phyloP scores from a whole-genome alignment of 1,140 invertebrate species.

The Listronotus bonariensis region DNA sequence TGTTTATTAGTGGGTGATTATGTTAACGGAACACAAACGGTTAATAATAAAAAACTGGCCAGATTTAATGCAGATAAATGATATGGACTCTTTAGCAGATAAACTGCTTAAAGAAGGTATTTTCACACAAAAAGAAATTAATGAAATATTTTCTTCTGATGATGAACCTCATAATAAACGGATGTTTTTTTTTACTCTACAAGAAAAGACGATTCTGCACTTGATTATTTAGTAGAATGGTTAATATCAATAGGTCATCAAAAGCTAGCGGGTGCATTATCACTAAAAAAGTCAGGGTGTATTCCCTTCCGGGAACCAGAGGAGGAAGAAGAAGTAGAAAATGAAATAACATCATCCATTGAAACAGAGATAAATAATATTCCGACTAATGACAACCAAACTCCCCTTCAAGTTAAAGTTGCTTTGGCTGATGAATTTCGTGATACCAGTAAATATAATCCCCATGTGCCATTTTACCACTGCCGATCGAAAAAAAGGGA shows the following conservation, averaged over 20 bases:
- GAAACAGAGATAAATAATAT: slow-evolving; percentile 6
- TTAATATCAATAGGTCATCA: slow-evolving; percentile 23
- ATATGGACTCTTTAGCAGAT: slow-evolving; percentile 23
- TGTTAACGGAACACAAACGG: slow-evolving; percentile 27
- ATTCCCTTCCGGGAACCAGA: slow-evolving; percentile 2
- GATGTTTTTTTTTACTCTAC: slow-evolving; percentile 26
- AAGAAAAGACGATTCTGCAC: slow-evolving; percentile 22
- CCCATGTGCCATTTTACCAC: slow-evolving; percentile 50
- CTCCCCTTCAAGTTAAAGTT: slow-evolving; percentile 35
- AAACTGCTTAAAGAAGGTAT: slow-evolving; percentile 19
- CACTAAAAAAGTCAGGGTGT: background rate
- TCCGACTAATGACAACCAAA: slow-evolving; percentile 6
- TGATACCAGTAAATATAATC: slow-evolving; percentile 31
- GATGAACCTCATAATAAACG: slow-evolving; percentile 34
- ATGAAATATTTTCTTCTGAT: slow-evolving; percentile 24
- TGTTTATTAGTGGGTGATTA: slow-evolving; percentile 5
- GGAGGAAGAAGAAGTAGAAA: slow-evolving; percentile 16
- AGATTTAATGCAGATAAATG: slow-evolving; percentile 21
- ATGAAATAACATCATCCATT: slow-evolving; percentile 20
- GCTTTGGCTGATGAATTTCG: slow-evolving; percentile 29
- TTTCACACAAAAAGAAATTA: slow-evolving; percentile 30
- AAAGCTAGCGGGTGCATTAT: slow-evolving; percentile 14
- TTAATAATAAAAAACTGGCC: slow-evolving; percentile 24
- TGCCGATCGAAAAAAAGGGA: slow-evolving; percentile 63
- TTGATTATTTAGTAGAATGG: slow-evolving; percentile 19